Conservation (phyloP, 2,888 invertebrate species). For the Macrophya annulata region DNA sequence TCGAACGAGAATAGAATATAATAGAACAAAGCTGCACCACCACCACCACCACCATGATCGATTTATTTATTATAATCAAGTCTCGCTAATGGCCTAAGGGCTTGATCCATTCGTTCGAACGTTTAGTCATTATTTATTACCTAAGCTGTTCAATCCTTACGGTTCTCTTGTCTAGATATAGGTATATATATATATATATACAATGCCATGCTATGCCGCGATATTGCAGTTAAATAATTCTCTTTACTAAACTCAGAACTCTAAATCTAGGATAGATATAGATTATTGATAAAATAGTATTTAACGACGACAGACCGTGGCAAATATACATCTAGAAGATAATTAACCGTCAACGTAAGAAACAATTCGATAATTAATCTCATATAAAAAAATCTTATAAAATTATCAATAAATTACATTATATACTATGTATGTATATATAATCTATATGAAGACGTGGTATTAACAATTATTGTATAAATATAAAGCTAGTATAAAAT, state of each 20-base stretch:
- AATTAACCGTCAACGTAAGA: too few species aligned
- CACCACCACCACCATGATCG: background rate
- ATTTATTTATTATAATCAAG: constrained; percentile 40
- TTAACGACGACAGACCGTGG: too few species aligned
- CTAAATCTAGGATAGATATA: background rate
- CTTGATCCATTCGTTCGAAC: constrained; percentile 13
- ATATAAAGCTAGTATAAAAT: too few species aligned
- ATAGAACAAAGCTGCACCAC: background rate
- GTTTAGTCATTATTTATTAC: constrained; percentile 35
- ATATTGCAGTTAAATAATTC: constrained; percentile 11
- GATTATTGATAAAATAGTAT: background rate
- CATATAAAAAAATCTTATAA: too few species aligned
- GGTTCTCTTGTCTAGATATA: too few species aligned
- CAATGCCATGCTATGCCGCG: background rate
- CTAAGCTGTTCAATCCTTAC: background rate
- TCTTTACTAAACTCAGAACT: background rate
- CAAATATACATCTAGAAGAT: background rate
- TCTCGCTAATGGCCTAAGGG: constrained; percentile 25
- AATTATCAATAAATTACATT: too few species aligned
- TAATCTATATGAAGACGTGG: background rate
- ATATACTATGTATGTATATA: background rate
- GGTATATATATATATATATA: too few species aligned
- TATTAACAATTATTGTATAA: too few species aligned
- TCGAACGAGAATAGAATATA: constrained; percentile 21
- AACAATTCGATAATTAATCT: too few species aligned